Conservation (phyloP, 2,797 vertebrate species). For the Microhierax caerulescens region DNA sequence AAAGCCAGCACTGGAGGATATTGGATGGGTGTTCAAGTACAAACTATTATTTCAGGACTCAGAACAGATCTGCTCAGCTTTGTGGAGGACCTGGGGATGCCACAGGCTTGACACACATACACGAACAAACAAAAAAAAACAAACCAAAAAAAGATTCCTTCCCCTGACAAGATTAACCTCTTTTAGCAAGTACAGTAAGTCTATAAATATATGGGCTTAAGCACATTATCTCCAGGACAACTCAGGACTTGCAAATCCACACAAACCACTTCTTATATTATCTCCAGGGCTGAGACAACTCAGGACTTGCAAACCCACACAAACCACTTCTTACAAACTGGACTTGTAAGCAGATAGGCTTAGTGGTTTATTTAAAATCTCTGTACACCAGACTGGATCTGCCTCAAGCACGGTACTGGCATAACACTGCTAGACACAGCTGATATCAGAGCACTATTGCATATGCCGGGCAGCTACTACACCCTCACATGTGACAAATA, state of each 20-base stretch:
- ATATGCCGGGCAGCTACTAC: not conserved
- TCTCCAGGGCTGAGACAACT: not conserved
- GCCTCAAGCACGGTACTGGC: not conserved
- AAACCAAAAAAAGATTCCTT: not conserved
- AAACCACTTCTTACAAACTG: not conserved
- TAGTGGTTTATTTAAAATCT: not conserved
- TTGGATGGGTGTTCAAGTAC: not conserved
- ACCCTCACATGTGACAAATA: not conserved
- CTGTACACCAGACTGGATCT: not conserved
- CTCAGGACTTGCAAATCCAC: conserved; percentile 30
- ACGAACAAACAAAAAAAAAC: not conserved
- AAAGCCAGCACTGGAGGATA: not conserved
- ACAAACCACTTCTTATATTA: not conserved
- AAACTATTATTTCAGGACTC: not conserved
- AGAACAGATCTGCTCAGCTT: not conserved
- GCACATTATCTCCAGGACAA: not conserved
- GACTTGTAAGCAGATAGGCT: not conserved
- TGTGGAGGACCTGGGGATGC: not conserved
- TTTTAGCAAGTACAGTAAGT: not conserved
- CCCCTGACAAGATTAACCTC: not conserved
- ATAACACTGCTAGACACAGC: too few species aligned
- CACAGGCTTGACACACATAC: not conserved
- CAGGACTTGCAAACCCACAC: conserved; percentile 26
- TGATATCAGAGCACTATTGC: not conserved
- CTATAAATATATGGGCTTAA: conserved; percentile 34